Base-by-base conservation (phyloP, 1,140 invertebrate species). In the Zaprionus kolodkinae region DNA sequence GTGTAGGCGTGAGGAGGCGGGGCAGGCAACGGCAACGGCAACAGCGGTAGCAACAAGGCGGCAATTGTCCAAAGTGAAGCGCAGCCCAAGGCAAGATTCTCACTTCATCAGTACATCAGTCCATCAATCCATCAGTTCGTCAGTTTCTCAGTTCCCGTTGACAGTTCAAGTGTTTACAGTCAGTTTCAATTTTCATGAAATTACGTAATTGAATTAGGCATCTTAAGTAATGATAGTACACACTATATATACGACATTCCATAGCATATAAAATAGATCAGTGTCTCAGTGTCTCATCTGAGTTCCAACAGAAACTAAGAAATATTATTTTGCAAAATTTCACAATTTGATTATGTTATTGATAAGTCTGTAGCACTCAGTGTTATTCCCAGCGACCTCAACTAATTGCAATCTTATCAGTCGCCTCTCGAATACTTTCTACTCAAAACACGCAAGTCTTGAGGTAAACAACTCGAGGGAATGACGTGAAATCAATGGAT, bases 181-280 rank as follows among this genome's bases (percentile, higher is more conserved):
- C 67, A 69, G 72, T 77, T 75, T 79, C 79, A 88, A 86, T 81
- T 81, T 79, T 55, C 67, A 72, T 79, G 59, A 72, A 56, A 83
- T 76, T 79, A 88, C 80, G 72, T 79, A 86, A 86, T 83, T 74
- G 72, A 71, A 50, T 50, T 21, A 50, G 45, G 45, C 45, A 25
- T 17, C 21, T 50, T 50, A 50, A 50, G 17, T 11, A 25, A 25
- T 9, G 17, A 21, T 21, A 25, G 10, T 12, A 11, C 45, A 25
- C 10, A 25, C 45, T 50, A 50, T 6, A 50, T 6, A 15, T 0
- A 45, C n/a, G n/a, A n/a, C 40, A 15, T 15, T 0, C 3, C 40
- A 15, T 7, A 7, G 6, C 1, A 15, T 43, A 15, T 15, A 43
- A 15, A 17, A 3, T 6, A 45, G 2, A 45, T 45, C n/a, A 40